Conservation (phyloP, 2,888 invertebrate species). For the Pollenia labialis region DNA sequence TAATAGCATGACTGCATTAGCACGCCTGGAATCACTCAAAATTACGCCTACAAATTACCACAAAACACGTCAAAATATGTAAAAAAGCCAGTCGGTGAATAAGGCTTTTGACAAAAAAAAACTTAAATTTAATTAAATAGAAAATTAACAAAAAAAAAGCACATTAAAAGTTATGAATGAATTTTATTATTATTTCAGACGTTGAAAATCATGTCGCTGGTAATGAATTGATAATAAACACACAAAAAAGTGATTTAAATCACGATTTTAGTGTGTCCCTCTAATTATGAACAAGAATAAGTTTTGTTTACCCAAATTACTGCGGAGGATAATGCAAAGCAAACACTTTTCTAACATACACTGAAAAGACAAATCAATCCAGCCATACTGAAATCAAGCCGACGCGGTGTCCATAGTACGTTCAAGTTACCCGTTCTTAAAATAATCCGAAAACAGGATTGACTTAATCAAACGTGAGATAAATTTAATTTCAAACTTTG, state of each 20-base stretch:
- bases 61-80: slow-evolving; percentile 34
- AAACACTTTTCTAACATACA: too few species aligned
- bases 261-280: too few species aligned
- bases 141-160: not conserved
- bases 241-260: not conserved
- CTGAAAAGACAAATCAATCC: too few species aligned
- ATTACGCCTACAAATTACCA: slow-evolving; percentile 64
- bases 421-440: too few species aligned
- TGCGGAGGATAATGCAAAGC: too few species aligned
- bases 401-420: too few species aligned
- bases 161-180: not conserved
- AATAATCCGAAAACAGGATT: too few species aligned
- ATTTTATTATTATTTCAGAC: slow-evolving; percentile 4
- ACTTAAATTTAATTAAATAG: not conserved
- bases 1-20: slow-evolving; percentile 54
- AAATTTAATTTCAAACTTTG: too few species aligned
- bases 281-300: too few species aligned
- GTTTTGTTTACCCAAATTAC: too few species aligned
- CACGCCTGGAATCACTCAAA: slow-evolving; percentile 45
- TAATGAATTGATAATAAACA: slow-evolving; percentile 19
- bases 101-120: slow-evolving; percentile 11
- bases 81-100: not conserved
- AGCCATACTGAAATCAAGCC: too few species aligned
- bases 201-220: not conserved
- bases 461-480: too few species aligned